Evolutionary conservation across 2,888 invertebrate genomes (phyloP).

Genomic region (Lycocerus yunnanus): DNA sequence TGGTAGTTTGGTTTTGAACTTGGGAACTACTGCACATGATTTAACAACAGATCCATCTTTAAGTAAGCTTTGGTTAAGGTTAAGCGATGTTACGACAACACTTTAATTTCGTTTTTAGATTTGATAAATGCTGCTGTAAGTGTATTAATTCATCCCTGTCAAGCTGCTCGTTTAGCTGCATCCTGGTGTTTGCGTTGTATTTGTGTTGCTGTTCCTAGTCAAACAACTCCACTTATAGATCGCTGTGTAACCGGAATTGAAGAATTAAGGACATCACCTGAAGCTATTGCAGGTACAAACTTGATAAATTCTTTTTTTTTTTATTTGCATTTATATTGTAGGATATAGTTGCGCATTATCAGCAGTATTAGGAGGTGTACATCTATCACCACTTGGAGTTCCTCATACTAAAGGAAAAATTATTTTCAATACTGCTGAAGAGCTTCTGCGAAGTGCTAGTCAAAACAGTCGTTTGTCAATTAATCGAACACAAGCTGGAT

Average conservation of each 20-base stretch:
- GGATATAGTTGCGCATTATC: constrained; percentile 94
- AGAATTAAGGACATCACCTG: constrained; percentile 85
- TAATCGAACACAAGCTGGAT: constrained; percentile 95
- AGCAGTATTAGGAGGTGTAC: constrained; percentile 89
- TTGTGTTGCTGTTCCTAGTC: constrained; percentile 92
- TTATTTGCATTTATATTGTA: constrained; percentile 33
- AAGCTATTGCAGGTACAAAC: constrained; percentile 71
- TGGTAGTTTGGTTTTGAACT: constrained; percentile 83
- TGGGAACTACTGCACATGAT: constrained; percentile 94
- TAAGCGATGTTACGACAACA: background rate
- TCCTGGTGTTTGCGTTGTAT: constrained; percentile 94
- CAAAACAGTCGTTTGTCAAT: constrained; percentile 95
- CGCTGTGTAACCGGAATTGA: constrained; percentile 87
- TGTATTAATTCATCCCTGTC: constrained; percentile 92
- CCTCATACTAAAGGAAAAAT: constrained; percentile 97
- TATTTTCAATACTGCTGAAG: constrained; percentile 97
- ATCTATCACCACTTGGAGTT: constrained; percentile 88
- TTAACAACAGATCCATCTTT: constrained; percentile 86
- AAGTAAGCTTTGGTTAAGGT: constrained; percentile 57
- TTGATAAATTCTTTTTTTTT: background rate
- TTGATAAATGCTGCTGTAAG: constrained; percentile 77
- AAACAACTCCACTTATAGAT: constrained; percentile 92
- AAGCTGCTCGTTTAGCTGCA: constrained; percentile 90
- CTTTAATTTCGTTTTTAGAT: constrained; percentile 54
- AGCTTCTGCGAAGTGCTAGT: constrained; percentile 91